These are phyloP conservation scores for Dromaius novaehollandiae DNA, from an alignment of 2,113 vertebrate genomes.

Conservation along the genomic window DNA sequence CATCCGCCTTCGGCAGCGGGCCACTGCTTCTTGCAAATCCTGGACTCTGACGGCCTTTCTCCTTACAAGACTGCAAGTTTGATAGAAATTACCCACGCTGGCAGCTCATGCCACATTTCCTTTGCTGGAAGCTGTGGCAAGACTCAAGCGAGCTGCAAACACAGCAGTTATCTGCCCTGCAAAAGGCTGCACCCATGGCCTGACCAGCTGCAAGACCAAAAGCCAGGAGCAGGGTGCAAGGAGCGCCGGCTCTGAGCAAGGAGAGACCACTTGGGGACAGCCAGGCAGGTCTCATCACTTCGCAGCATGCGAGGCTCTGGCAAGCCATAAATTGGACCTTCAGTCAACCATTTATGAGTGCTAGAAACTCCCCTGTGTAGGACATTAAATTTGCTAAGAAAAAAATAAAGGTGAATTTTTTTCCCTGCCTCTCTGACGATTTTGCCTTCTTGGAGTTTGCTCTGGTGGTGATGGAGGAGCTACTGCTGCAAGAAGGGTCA, in stretches of 20 bases:
- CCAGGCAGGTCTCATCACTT: conserved; percentile 13
- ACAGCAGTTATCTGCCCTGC: background rate
- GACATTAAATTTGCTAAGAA: conserved; percentile 18
- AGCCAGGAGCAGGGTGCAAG: background rate
- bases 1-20: too few relatives aligned
- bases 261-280: background rate
- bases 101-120: background rate
- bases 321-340: conserved; percentile 57
- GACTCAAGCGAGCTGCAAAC: background rate
- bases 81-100: background rate
- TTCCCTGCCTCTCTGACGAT: background rate
- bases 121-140: background rate
- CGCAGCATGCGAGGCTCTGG: conserved; percentile 21
- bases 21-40: background rate
- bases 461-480: background rate
- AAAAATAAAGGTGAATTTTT: background rate
- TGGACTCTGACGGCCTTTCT: too few relatives aligned
- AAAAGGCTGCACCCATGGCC: background rate
- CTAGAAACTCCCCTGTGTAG: background rate
- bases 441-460: background rate
- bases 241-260: background rate
- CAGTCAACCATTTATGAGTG: conserved; percentile 51
- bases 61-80: background rate
- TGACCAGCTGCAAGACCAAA: background rate
- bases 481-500: background rate